Base-by-base conservation (phyloP, 1,140 invertebrate genomes). In the Littorina saxatilis region DNA sequence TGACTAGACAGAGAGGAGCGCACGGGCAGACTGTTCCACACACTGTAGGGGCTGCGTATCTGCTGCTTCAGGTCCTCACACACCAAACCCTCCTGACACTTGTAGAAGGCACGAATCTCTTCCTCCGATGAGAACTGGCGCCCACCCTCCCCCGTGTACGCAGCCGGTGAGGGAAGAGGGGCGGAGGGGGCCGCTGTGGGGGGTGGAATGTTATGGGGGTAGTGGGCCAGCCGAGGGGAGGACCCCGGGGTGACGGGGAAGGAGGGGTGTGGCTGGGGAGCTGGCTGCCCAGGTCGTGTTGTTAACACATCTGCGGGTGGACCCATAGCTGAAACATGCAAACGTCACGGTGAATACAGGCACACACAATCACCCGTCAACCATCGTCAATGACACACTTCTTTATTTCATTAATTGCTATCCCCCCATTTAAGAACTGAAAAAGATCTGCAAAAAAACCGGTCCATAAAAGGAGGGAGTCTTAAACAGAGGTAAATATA, bases 151-250 rank as follows among this genome's bases (percentile, higher is more conserved):
- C 20, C 2, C 50, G n/a, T 1, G 9, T 27, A 11, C 17, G 32
- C 1, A 39, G 50, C 29, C 20, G 52, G 35, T 40, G 55, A 58
- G 29, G 76, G 11, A 40, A 23, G 35, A 27, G 76, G 76, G 29
- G 35, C 29, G 15, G 52, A 29, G 20, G 40, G 27, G 5, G 35
- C 7, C 17, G 66, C 37, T 37, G 52, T 32, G 40, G 84, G 73
- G 74, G 81, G 78, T 39, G 80, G 73, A 79, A 72, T 74, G 82
- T 82, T 78, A 79, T 77, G 81, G 79, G 84, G 78, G 29, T 47
- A 68, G 66, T 75, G 73, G 70, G 81, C 72, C 39, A 37, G 75
- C 55, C 79, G 61, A 63, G 84, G 73, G 52, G 81, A 78, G 66
- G 79, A 73, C 52, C 82, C 81, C 79, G 74, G 82, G 75, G 68